Evolutionary conservation across 2,888 invertebrate genomes (phyloP).

Genomic region (Morinoia aosen): DNA sequence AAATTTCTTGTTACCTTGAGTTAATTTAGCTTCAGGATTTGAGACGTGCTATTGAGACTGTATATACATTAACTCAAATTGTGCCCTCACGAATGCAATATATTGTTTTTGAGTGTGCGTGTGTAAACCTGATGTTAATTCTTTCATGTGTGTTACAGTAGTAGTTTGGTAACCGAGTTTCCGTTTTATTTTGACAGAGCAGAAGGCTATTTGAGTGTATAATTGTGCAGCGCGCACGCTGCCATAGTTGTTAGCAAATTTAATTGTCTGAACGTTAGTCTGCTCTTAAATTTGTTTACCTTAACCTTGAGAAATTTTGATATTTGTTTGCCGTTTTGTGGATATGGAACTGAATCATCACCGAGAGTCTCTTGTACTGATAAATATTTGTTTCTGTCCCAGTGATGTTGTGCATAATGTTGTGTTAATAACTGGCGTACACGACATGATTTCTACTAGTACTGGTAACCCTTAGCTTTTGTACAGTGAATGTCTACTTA

Average conservation of each 20-base stretch:
- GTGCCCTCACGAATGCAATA: background rate
- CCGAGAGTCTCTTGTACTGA: background rate
- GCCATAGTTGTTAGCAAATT: background rate
- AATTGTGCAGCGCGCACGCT: background rate
- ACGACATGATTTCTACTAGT: background rate
- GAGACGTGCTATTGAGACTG: background rate
- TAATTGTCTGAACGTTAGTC: background rate
- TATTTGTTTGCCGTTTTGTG: background rate
- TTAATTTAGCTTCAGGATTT: background rate
- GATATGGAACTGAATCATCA: background rate
- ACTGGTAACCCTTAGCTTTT: background rate
- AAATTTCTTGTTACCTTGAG: background rate
- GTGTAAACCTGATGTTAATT: slow-evolving; percentile 12
- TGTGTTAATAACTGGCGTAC: background rate
- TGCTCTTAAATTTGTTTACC: background rate
- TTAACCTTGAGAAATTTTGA: background rate
- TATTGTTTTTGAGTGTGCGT: slow-evolving; percentile 2
- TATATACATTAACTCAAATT: background rate
- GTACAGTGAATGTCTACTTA: slow-evolving; percentile 4
- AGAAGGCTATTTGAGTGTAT: background rate
- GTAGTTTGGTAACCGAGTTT: background rate
- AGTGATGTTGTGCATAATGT: background rate
- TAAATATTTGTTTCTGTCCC: background rate
- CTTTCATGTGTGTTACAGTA: background rate
- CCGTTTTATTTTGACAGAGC: background rate